Percentiles rank a stretch among this genome's conserved stretches.
These are phyloP conservation scores for Busseola fusca DNA, from an alignment of 2,888 invertebrate genomes.

Conservation along the genomic window DNA sequence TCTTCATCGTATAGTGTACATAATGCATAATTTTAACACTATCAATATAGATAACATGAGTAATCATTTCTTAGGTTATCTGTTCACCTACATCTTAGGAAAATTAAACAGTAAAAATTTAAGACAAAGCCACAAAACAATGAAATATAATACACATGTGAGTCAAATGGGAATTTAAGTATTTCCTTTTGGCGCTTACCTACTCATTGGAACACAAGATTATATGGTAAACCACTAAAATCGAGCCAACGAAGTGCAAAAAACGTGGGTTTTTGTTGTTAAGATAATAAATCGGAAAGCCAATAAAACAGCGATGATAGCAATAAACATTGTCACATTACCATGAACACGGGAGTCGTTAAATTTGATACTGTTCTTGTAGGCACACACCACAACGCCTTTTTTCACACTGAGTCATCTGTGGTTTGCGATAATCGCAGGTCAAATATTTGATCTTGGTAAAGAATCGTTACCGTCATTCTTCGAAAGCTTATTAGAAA, in stretches of 20 bases:
- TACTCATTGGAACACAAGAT: slow-evolving; percentile 46
- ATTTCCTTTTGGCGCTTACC: slow-evolving; percentile 46
- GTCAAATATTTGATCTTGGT: slow-evolving; percentile 61
- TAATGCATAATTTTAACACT: not conserved
- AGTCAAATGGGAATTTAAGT: slow-evolving; percentile 54
- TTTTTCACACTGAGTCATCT: slow-evolving; percentile 63
- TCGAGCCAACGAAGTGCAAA: slow-evolving; percentile 45
- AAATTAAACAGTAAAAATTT: slow-evolving; percentile 29
- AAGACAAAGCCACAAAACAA: slow-evolving; percentile 26
- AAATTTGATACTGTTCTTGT: slow-evolving; percentile 74
- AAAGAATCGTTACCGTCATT: slow-evolving; percentile 55
- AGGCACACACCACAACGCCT: slow-evolving; percentile 56
- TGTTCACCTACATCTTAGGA: slow-evolving; percentile 33
- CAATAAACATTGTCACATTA: slow-evolving; percentile 72
- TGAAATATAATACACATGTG: slow-evolving; percentile 32
- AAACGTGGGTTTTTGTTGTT: slow-evolving; percentile 53
- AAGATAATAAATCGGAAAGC: slow-evolving; percentile 66
- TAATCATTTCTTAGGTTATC: slow-evolving; percentile 16
- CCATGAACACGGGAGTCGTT: slow-evolving; percentile 75
- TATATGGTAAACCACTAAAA: slow-evolving; percentile 46
- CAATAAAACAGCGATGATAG: slow-evolving; percentile 69
- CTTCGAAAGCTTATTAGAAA: slow-evolving; percentile 58
- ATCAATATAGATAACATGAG: slow-evolving; percentile 4
- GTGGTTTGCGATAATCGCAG: slow-evolving; percentile 53
- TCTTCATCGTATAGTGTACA: not conserved